Evolutionary conservation across 2,113 vertebrate species (phyloP), one percentile per base, ranked within the genome.

Genomic region (Acinonyx jubatus): DNA sequence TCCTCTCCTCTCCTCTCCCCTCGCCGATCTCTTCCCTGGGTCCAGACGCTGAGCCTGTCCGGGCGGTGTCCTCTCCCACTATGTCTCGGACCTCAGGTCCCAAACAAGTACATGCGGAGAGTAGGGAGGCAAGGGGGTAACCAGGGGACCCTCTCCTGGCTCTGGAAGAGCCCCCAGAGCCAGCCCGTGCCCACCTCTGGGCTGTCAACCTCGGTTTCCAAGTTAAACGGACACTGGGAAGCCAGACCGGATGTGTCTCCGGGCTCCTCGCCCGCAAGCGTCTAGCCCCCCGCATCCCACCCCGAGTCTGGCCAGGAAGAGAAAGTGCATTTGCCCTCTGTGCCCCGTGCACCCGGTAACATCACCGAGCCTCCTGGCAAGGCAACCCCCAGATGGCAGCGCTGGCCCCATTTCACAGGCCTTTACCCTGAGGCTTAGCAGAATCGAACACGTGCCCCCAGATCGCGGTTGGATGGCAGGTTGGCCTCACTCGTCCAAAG

Each of bases 181-280:
- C 74, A 83, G 81, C 68, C 55, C 1, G 23, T 23, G 90, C 45
- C 78, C 65, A 80, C 41, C 41, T 29, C 50, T 1, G 1, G 73
- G 31, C 88, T 45, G 66, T 68, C 71, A 52, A 50, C 57, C 71
- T 78, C 16, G 0, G 45, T 48, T 63, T 94, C 52, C 66, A 33
- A 27, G 79, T 85, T n/a, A 78, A 52, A 92, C 4, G 29, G 86
- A 61, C 93, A 27, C 27, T n/a, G 68, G 79, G 63, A 65, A 95
- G 73, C 63, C 50, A 71, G 87, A 57, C 74, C 18, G 57, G 98
- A 97, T 94, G 93, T 94, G 93, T 91, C 55, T 85, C 36, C 25
- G 52, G 79, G 66, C 52, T 63, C 50, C 66, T n/a, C 81, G 68
- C 69, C 63, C 38, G 23, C 31, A 55, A 45, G 76, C 78, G 91